A percentile compares a stretch with the other conserved stretches of the same genome.
These are phyloP conservation scores for Ctenochaetus hawaiiensis DNA, from an alignment of 2,797 vertebrate genomes.

Conservation along the genomic window DNA sequence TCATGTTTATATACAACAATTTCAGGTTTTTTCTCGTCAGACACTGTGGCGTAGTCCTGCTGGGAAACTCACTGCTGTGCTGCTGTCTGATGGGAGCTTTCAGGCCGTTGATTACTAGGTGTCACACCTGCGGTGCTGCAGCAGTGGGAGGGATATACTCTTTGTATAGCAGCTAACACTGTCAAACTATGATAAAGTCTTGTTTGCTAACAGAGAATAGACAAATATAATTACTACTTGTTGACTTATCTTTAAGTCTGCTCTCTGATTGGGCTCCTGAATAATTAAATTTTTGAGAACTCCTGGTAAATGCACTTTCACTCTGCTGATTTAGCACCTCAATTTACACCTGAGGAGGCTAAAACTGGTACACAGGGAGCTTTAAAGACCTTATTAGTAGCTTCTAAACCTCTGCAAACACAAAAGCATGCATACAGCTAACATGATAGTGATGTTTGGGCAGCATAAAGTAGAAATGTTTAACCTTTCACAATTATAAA, in stretches of 20 bases:
- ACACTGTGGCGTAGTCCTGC: constrained; percentile 22
- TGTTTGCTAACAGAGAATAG: constrained; percentile 40
- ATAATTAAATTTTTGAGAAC: background rate
- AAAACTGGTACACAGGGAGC: constrained; percentile 1
- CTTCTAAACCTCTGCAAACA: background rate
- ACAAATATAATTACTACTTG: constrained; percentile 7
- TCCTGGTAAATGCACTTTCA: background rate
- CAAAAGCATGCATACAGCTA: background rate
- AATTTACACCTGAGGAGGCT: background rate
- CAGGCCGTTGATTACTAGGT: constrained; percentile 50
- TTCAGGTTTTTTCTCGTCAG: constrained; percentile 33
- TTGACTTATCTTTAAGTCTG: constrained; percentile 1
- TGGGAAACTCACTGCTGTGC: constrained; percentile 36
- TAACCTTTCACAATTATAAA: constrained; percentile 16
- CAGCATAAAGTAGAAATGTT: background rate
- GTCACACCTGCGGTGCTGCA: constrained; percentile 51
- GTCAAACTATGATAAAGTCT: constrained; percentile 27
- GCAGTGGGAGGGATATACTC: constrained; percentile 17
- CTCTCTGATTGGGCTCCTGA: background rate
- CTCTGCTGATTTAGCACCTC: background rate
- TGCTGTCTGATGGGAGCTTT: constrained; percentile 52
- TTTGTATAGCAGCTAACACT: constrained; percentile 12
- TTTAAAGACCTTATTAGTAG: background rate
- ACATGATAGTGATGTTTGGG: background rate
- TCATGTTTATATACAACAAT: constrained; percentile 7